Percentiles rank a stretch among this genome's conserved stretches.
phyloP scores from a whole-genome alignment of 1,140 invertebrate genomes.

The Drosophila quadrilineata region DNA sequence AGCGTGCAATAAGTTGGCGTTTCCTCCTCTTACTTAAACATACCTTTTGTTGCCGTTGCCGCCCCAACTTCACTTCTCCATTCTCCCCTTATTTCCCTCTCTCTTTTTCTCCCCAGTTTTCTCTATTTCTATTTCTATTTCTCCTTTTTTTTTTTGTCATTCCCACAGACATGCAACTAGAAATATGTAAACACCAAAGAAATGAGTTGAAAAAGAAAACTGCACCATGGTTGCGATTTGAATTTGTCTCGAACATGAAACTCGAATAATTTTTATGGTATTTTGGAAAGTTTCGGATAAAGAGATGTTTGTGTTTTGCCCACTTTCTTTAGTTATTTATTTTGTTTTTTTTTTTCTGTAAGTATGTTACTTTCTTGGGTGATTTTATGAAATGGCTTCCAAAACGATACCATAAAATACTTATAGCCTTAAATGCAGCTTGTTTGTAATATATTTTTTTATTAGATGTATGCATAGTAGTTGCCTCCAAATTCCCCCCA shows the following conservation, averaged over 20 bases:
- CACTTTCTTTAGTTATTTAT: too few relatives aligned
- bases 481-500: too few relatives aligned
- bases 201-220: too few relatives aligned
- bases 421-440: not conserved
- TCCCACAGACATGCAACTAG: conserved; percentile 10
- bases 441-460: not conserved
- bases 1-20: conserved; percentile 35
- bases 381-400: conserved; percentile 9
- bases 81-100: not conserved
- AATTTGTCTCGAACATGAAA: conserved; percentile 27
- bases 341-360: too few relatives aligned
- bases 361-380: too few relatives aligned
- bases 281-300: conserved; percentile 35
- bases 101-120: not conserved
- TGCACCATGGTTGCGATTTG: conserved; percentile 24
- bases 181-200: conserved; percentile 28
- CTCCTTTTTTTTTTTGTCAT: too few relatives aligned
- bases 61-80: not conserved
- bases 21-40: not conserved
- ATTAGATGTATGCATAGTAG: not conserved
- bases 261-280: conserved; percentile 52
- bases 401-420: conserved; percentile 1
- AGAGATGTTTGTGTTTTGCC: not conserved
- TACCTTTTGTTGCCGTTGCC: not conserved
- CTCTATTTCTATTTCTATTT: too few relatives aligned